Conservation (phyloP, 2,113 vertebrate genomes). For the Silurus asotus region DNA sequence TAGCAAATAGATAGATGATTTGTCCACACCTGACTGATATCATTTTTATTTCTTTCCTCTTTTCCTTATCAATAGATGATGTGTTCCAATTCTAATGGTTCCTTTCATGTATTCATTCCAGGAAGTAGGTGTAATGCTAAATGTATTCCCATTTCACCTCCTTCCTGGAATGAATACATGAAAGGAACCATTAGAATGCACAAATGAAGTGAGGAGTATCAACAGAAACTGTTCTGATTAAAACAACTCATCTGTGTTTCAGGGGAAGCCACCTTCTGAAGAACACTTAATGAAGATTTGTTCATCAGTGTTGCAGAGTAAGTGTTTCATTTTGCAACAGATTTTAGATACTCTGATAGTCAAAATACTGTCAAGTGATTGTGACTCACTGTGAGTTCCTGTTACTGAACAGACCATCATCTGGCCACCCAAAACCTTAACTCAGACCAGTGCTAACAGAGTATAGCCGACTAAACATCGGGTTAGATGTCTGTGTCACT, state of each 20-base stretch:
- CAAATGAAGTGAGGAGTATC: background rate
- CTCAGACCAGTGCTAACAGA: background rate
- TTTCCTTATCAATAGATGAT: no score
- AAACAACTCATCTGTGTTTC: slow-evolving; percentile 27
- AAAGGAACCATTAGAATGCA: background rate
- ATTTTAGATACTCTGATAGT: background rate
- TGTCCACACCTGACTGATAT: background rate
- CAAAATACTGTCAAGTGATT: background rate
- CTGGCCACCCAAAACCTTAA: background rate
- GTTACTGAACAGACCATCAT: background rate
- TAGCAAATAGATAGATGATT: background rate
- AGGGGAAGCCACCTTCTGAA: slow-evolving; percentile 59
- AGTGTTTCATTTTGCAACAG: background rate
- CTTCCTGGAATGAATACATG: background rate
- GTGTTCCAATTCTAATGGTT: background rate
- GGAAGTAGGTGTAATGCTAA: background rate
- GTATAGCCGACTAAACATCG: background rate
- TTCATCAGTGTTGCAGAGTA: slow-evolving; percentile 56
- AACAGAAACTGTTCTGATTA: background rate
- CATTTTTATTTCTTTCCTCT: background rate
- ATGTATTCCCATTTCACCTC: background rate
- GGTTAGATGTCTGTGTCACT: background rate
- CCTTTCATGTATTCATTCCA: background rate
- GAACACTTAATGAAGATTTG: slow-evolving; percentile 59
- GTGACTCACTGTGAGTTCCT: background rate